Evolutionary conservation across 2,113 vertebrate species (phyloP), one percentile per base, ranked within the genome.

Genomic region (Calyptomena viridis): DNA sequence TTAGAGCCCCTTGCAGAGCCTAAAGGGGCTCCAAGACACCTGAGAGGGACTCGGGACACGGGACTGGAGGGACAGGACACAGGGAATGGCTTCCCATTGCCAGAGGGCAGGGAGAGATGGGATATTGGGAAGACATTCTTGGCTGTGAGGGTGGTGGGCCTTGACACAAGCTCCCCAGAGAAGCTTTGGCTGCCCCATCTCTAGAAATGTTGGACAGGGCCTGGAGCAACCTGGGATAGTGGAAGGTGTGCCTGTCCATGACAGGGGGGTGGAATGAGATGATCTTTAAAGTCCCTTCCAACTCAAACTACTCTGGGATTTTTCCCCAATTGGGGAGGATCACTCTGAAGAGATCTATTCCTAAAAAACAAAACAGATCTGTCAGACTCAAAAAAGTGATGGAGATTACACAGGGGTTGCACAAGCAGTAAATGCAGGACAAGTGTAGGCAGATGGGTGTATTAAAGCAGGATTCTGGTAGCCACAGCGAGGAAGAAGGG

Each of bases 61-160:
- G 24, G 40, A 5, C 37, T 47, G 21, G 71, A 35, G 39, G 0
- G 4, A 2, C n/a, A 47, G 0, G 4, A 55, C 14, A 58, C 8
- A 9, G 8, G 42, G 27, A 50, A 66, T 44, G 42, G 53, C n/a
- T 47, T 31, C 55, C 4, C 11, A 62, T 3, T 31, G 21, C 33
- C 69, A 83, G 11, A 76, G 55, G 6, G 5, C 25, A 55, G 31
- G 14, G 3, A 0, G 3, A 0, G 55, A 11, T 55, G 55, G n/a
- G 40, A 49, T 20, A 42, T 0, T 42, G 18, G 40, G 16, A 4
- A 14, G 14, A 9, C 53, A 18, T 40, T 1, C 1, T 13, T 49
- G n/a, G 17, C n/a, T 55, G 20, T 0, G 21, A 89, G n/a, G 11
- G 30, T 40, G 62, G 23, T 1, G 0, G 44, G 46, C 30, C 37